These are phyloP conservation scores for Conus canariensis DNA, from an alignment of 2,888 invertebrate genomes.

Conservation along the genomic window DNA sequence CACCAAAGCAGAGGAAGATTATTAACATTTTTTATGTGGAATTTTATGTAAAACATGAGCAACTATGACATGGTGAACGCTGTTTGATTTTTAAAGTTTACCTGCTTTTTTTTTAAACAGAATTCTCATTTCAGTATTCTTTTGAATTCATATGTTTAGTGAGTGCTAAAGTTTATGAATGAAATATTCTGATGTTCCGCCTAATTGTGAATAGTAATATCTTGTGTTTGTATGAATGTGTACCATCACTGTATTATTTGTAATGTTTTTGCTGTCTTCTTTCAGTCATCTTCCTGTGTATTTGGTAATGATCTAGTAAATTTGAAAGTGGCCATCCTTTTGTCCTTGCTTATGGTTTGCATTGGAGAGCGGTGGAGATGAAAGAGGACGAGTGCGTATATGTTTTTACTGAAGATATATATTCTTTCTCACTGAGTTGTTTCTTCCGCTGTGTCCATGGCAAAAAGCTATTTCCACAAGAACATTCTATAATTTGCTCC, in stretches of 20 bases:
- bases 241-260: neutral
- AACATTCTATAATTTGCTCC: too few species aligned
- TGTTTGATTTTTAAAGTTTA: neutral
- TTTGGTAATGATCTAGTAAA: constrained; percentile 13
- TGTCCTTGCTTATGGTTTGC: neutral
- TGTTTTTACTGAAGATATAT: neutral
- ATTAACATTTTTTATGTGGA: too few species aligned
- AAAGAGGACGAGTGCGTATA: neutral
- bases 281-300: neutral
- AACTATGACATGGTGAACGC: too few species aligned
- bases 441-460: too few species aligned
- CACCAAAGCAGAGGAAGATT: too few species aligned
- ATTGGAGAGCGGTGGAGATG: neutral
- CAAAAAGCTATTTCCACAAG: too few species aligned
- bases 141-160: neutral
- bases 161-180: neutral
- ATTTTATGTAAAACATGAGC: neutral
- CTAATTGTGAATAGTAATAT: neutral
- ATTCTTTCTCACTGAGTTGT: neutral
- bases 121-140: neutral
- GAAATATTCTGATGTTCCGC: neutral
- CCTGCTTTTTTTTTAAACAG: neutral
- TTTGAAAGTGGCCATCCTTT: constrained; percentile 1
- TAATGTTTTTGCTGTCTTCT: neutral
- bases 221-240: neutral